phyloP scores from a whole-genome alignment of 2,113 vertebrate species.

The Telmatochromis sp. region DNA sequence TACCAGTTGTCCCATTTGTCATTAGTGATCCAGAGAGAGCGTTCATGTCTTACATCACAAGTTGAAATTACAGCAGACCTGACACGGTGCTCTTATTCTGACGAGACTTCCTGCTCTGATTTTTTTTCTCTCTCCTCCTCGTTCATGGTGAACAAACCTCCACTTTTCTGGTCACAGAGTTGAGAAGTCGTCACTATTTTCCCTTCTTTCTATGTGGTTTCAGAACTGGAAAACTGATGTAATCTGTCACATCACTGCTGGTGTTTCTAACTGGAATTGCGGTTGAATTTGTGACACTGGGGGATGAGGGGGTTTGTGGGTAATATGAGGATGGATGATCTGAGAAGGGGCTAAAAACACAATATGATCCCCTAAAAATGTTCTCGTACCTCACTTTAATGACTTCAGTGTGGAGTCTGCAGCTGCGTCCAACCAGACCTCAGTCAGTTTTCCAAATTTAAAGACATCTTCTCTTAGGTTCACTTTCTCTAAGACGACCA shows the following conservation, averaged over 20 bases:
- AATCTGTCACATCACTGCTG: slow-evolving; percentile 42
- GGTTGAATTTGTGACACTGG: not conserved
- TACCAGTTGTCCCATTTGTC: not conserved
- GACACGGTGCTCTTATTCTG: not conserved
- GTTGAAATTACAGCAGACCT: not conserved
- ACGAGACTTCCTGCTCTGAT: not conserved
- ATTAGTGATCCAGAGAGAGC: not conserved
- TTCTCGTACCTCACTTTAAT: not conserved
- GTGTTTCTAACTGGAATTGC: slow-evolving; percentile 10
- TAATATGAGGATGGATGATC: not conserved
- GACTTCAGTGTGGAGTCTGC: not conserved
- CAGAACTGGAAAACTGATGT: slow-evolving; percentile 61
- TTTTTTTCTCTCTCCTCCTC: not conserved
- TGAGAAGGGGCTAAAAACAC: not conserved
- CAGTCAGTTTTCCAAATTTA: not conserved
- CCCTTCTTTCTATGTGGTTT: slow-evolving; percentile 11
- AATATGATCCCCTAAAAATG: not conserved
- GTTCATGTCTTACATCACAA: not conserved
- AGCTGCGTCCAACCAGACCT: not conserved
- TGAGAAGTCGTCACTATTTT: not conserved
- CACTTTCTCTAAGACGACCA: not conserved
- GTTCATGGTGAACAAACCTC: not conserved
- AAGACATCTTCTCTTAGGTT: not conserved
- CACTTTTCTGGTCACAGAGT: not conserved
- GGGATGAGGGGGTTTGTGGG: not conserved